Conservation (phyloP, 2,797 vertebrate genomes). For the Alauda arvensis region DNA sequence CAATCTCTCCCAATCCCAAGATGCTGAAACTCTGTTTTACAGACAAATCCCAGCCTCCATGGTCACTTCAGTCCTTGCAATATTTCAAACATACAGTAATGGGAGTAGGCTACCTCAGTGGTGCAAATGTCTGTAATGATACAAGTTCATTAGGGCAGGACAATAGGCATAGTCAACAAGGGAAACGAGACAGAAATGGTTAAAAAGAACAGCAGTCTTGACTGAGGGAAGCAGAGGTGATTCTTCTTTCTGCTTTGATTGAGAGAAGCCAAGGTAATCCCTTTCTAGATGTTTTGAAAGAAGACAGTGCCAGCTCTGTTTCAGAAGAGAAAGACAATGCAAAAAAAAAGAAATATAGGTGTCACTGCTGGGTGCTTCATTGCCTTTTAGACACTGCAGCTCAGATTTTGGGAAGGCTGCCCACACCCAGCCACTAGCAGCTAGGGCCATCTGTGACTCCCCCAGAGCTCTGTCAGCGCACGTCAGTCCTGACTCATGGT, state of each 20-base stretch:
- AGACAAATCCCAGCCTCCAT: neutral
- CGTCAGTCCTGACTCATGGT: neutral
- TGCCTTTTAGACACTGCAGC: neutral
- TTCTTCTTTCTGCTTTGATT: neutral
- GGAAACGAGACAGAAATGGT: neutral
- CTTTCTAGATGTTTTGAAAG: neutral
- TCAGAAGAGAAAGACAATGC: neutral
- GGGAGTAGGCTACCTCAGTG: neutral
- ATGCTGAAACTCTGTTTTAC: neutral
- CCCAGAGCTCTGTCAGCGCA: neutral
- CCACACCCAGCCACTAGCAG: neutral
- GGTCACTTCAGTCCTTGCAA: neutral
- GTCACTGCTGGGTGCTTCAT: neutral
- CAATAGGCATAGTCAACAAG: neutral
- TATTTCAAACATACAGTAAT: neutral
- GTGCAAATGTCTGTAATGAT: neutral
- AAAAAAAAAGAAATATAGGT: neutral
- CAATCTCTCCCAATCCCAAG: neutral
- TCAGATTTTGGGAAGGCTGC: conserved; percentile 1
- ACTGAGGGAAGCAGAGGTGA: neutral
- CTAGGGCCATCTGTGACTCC: neutral
- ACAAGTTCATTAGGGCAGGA: neutral
- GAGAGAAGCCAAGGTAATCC: neutral
- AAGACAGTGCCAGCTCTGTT: neutral
- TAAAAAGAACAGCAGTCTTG: neutral